Evolutionary conservation across 2,113 vertebrate genomes (phyloP).

Genomic region (Erythrocercus mccallii): DNA sequence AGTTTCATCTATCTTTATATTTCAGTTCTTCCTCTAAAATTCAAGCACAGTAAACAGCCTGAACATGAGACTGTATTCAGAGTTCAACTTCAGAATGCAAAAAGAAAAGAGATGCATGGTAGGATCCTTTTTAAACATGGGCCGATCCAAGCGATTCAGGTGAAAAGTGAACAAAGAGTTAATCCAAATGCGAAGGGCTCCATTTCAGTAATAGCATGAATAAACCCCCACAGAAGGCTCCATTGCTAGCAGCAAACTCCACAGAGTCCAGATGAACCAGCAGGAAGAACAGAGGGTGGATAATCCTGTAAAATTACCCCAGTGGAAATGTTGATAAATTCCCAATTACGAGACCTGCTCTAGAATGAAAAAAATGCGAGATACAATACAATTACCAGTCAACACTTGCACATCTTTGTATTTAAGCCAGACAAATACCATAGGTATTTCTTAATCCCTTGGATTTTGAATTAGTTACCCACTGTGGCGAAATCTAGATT

Average conservation of each 20-base stretch:
- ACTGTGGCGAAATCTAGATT: background rate
- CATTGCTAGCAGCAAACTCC: conserved; percentile 64
- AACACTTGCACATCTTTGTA: conserved; percentile 48
- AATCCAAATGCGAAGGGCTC: conserved; percentile 51
- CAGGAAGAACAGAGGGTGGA: conserved; percentile 64
- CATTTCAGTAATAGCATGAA: conserved; percentile 59
- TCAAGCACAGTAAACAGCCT: conserved; percentile 29
- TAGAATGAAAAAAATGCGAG: conserved; percentile 39
- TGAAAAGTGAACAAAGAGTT: conserved; percentile 57
- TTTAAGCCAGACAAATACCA: conserved; percentile 41
- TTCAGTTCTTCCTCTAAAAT: conserved; percentile 55
- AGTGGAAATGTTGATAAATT: conserved; percentile 69
- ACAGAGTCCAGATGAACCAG: conserved; percentile 65
- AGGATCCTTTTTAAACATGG: conserved; percentile 29
- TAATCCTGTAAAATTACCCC: conserved; percentile 72
- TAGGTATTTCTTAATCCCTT: conserved; percentile 57
- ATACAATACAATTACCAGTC: conserved; percentile 63
- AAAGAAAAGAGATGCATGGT: background rate
- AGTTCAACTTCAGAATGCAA: conserved; percentile 37
- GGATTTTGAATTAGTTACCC: conserved; percentile 16
- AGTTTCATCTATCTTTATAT: conserved; percentile 43
- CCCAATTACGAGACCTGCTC: conserved; percentile 65
- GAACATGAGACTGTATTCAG: background rate
- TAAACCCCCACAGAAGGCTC: conserved; percentile 66
- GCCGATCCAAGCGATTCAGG: conserved; percentile 9